Evolutionary conservation across 2,888 invertebrate genomes (phyloP), one percentile per base, ranked within the genome.

Genomic region (Nomada flava): DNA sequence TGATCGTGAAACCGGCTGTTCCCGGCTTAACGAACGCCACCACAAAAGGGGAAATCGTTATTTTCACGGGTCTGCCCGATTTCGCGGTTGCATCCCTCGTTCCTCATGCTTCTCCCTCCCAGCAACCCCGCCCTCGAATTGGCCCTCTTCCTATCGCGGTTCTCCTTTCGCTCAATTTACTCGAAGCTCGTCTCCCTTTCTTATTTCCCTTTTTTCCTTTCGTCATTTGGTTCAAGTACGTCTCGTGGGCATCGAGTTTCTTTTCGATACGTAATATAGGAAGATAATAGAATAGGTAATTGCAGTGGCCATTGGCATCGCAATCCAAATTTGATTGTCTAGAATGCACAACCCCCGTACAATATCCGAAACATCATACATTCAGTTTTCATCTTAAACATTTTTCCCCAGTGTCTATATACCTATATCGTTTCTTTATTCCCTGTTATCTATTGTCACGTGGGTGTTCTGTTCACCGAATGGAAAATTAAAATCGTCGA

Each of bases 41-140:
- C 85, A 86, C 90, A 90, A 91, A 91, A 84, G 47, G 88, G 90
- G 90, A 91, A 91, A 92, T 91, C 89, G 91, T 92, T 92, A 92
- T 91, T 92, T 92, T 92, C 92, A 92, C 91, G 92, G 91, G 84
- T 89, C 81, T 76, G 73, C 57, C 88, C 86, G 90, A 93, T 92
- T 92, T 92, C 89, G 91, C 91, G 91, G 89, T 91, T 87, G 74
- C 90, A 87, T 89, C 91, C 88, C 88, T 87, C 82, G 82, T 84
- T 85, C 82, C 82, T 79, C 78, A 36, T 63, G 60, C 78, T 29
- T 59, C 62, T 44, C 67, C 75, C 79, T 50, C 36, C 50, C 75
- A 72, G 13, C 83, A 36, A 83, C 80, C 82, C 80, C 84, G 83
- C 86, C 82, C 81, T 72, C 83, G 57, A 77, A 60, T 72, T 79